A percentile compares a stretch with the other conserved stretches of the same genome.
These are phyloP conservation scores for Taxidea taxus DNA, from an alignment of 2,113 vertebrate genomes.

Conservation along the genomic window DNA sequence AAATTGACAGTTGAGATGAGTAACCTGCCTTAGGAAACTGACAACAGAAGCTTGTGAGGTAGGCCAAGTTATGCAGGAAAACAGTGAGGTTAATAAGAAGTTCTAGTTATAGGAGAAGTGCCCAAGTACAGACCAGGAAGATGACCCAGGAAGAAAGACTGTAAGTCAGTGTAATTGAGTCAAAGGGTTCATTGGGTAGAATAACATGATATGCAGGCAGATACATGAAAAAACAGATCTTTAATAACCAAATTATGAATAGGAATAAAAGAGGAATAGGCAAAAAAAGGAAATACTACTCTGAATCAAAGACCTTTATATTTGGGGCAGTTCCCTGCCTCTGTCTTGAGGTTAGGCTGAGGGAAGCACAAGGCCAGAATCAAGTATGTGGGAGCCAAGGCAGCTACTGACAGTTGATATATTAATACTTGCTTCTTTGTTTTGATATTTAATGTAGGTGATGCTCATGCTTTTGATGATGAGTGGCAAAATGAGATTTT, in stretches of 20 bases:
- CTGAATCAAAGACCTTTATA: background rate
- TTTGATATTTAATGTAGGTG: slow-evolving; percentile 80
- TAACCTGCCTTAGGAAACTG: background rate
- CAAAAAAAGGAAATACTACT: background rate
- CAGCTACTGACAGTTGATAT: background rate
- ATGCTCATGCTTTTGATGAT: slow-evolving; percentile 90
- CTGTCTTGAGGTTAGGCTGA: background rate
- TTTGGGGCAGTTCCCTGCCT: background rate
- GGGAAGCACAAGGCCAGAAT: background rate
- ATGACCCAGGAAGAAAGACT: background rate
- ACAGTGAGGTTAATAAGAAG: background rate
- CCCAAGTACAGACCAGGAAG: background rate
- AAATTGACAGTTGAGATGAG: background rate
- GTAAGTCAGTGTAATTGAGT: background rate
- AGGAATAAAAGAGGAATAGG: background rate
- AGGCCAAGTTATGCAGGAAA: background rate
- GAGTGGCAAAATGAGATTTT: slow-evolving; percentile 92
- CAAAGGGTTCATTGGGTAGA: background rate
- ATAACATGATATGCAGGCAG: background rate
- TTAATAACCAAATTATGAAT: background rate
- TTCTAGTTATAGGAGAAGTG: background rate
- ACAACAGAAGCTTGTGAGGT: background rate
- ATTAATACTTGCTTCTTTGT: background rate
- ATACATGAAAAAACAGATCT: background rate
- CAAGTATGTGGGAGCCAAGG: background rate